These are phyloP conservation scores for Orientallactaga bullata DNA, from an alignment of 2,113 vertebrate genomes.

Conservation along the genomic window DNA sequence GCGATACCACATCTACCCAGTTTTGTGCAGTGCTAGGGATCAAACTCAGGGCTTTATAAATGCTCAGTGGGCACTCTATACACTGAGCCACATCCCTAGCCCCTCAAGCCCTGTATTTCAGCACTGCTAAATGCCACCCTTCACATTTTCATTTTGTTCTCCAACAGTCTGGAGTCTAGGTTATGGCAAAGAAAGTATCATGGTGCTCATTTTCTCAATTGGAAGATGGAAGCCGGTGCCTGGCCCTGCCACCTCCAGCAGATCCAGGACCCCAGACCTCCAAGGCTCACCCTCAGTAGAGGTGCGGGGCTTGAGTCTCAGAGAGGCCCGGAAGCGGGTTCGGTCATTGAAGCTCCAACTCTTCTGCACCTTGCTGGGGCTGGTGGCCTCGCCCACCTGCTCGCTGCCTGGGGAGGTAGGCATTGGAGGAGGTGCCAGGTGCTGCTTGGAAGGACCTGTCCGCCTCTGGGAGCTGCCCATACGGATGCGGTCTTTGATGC, in stretches of 20 bases:
- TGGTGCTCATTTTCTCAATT: background rate
- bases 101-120: background rate
- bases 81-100: background rate
- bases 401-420: conserved; percentile 91
- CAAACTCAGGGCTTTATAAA: no score
- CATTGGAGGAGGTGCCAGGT: conserved; percentile 87
- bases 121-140: background rate
- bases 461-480: conserved; percentile 93
- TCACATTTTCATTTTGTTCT: background rate
- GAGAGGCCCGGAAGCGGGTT: conserved; percentile 95
- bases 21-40: no score
- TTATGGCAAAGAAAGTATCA: background rate
- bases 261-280: background rate
- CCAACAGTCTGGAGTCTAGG: background rate
- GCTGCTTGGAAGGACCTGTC: conserved; percentile 87
- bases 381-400: conserved; percentile 90
- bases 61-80: no score
- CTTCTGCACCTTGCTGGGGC: conserved; percentile 97
- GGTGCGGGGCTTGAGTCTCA: conserved; percentile 92
- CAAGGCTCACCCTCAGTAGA: conserved; percentile 89
- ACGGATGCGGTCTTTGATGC: conserved; percentile 96
- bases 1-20: no score
- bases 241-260: no score
- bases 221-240: background rate
- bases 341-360: conserved; percentile 99